Base-by-base conservation (phyloP, 2,113 vertebrate species). In the Chamaea fasciata region DNA sequence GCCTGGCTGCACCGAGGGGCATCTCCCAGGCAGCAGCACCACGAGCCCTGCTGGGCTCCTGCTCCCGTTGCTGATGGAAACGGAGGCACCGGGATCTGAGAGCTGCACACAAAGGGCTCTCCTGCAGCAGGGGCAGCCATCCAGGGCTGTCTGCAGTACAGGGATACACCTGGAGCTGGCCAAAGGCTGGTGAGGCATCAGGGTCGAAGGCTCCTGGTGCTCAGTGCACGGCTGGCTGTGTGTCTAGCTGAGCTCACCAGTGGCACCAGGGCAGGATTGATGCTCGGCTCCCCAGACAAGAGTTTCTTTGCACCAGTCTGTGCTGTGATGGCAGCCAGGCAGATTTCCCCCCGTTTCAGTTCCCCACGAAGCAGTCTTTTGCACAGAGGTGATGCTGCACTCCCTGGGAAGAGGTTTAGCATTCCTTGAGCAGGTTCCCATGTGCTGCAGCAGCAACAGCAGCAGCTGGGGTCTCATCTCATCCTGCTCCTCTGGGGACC, bases 1-100 rank as follows among this genome's bases (percentile, higher is more conserved):
- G 46, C 18, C 30, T 8, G 8, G 20, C 31, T 14, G 20, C 31
- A 9, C 17, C 0, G 0, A 5, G 4, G 20, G 22, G 53, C 14
- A 5, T 53, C 65, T 42, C 52, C 62, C 57, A 24, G 53, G 35
- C 2, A 4, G 46, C 71, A 46, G 84, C 47, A 53, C 15, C 53
- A 37, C 0, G 2, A 74, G 24, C 53, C 33, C n/a, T 1, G 1
- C 47, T 8, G 12, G 24, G 63, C 52, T 76, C 39, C n/a, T 28
- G 9, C 35, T 26, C 13, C 60, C 17, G 1, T 20, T 0, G 0
- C 73, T 20, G 56, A 15, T 1, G 42, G 69, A 49, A n/a, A 30
- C 0, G 0, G 74, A 65, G 64, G 31, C 5, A 0, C 52, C 0
- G 11, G 44, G n/a, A 13, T 22, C 18, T 7, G 2, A 15, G 5